Conservation (phyloP, 2,888 invertebrate genomes). For the Cosmia trapezina region DNA sequence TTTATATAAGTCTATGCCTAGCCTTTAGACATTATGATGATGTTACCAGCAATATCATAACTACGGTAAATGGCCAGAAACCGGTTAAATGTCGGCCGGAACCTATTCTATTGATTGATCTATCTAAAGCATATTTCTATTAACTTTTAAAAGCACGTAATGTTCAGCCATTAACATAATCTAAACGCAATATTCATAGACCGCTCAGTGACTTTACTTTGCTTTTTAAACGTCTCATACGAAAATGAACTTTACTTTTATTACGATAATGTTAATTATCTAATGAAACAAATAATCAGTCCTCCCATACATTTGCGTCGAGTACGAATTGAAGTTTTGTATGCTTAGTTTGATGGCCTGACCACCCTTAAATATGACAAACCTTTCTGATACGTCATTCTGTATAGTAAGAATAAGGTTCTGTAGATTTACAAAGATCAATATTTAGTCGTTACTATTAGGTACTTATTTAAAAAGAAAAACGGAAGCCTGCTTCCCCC, state of each 20-base stretch:
- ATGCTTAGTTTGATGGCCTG: neutral
- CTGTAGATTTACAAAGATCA: too few species aligned
- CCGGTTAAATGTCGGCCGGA: neutral
- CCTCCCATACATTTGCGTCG: too few species aligned
- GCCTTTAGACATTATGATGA: too few species aligned
- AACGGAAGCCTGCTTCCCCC: too few species aligned
- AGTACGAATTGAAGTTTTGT: too few species aligned
- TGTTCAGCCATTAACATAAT: neutral
- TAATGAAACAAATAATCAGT: neutral
- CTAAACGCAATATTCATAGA: neutral
- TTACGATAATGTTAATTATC: neutral
- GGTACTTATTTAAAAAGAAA: too few species aligned
- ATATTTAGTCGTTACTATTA: too few species aligned
- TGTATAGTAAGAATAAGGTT: neutral
- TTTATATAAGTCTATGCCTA: too few species aligned
- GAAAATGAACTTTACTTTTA: neutral
- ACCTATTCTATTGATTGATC: neutral
- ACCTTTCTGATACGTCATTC: neutral
- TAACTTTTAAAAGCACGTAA: conserved; percentile 22
- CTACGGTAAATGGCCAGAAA: conserved; percentile 2
- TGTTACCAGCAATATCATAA: neutral
- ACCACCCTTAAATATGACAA: neutral
- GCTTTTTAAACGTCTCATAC: neutral
- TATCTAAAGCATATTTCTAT: conserved; percentile 14
- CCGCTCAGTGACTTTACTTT: neutral